These are phyloP conservation scores for Solea solea DNA, from an alignment of 2,113 vertebrate species.

Conservation along the genomic window DNA sequence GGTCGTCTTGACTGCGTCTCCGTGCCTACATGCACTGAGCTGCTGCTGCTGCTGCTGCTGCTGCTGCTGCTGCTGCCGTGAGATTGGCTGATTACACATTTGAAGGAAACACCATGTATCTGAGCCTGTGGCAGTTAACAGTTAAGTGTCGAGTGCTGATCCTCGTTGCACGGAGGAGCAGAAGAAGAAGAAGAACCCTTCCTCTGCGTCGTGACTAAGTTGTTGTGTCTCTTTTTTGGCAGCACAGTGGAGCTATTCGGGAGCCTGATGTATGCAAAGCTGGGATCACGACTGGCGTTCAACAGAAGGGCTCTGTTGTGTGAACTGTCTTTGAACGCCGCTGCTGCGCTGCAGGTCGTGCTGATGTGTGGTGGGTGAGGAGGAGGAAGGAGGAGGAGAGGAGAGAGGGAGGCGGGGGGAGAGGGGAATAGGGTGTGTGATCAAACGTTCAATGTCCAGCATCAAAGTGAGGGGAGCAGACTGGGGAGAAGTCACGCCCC, in stretches of 20 bases:
- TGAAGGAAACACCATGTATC: neutral
- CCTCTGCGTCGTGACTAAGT: conserved; percentile 47
- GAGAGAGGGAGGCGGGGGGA: neutral
- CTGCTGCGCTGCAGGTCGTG: conserved; percentile 36
- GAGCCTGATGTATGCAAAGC: conserved; percentile 71
- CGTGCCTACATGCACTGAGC: too few relatives aligned
- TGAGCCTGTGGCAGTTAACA: neutral
- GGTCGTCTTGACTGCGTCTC: too few relatives aligned
- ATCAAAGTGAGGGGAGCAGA: conserved; percentile 46
- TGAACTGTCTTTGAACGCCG: conserved; percentile 53
- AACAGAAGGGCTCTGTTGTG: conserved; percentile 45
- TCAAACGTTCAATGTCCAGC: conserved; percentile 48
- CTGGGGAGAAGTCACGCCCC: conserved; percentile 37
- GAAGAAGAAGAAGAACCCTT: neutral
- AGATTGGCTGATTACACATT: too few relatives aligned
- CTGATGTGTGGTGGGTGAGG: conserved; percentile 18
- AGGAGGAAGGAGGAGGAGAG: conserved; percentile 11
- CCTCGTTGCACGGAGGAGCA: neutral
- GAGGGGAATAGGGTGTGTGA: conserved; percentile 16
- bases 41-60: too few relatives aligned
- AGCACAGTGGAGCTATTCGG: conserved; percentile 27
- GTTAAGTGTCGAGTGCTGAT: neutral
- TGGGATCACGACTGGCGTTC: conserved; percentile 59
- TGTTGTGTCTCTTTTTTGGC: conserved; percentile 38
- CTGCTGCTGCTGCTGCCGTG: too few relatives aligned